Conservation (phyloP, 2,888 invertebrate genomes). For the Tipula vernalis region DNA sequence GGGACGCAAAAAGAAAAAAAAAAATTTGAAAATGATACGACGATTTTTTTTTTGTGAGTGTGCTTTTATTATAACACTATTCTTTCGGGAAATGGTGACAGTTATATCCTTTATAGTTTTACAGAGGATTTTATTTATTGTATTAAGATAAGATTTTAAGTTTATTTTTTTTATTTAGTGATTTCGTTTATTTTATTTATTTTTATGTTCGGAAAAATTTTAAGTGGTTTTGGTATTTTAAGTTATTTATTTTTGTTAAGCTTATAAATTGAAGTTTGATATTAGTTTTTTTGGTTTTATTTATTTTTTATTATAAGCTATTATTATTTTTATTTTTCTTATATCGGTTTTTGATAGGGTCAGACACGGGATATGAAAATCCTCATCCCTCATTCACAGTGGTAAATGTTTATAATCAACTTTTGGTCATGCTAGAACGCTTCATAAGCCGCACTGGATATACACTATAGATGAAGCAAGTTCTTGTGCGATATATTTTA, state of each 20-base stretch:
- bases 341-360: neutral
- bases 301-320: neutral
- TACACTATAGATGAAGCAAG: too few relatives aligned
- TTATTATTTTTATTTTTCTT: neutral
- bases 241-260: neutral
- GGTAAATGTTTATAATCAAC: too few relatives aligned
- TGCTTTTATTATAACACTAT: neutral
- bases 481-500: too few relatives aligned
- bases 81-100: slow-evolving; percentile 9
- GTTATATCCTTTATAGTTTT: slow-evolving; percentile 8
- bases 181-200: neutral
- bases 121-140: neutral
- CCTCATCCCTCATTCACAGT: too few relatives aligned
- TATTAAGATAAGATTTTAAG: slow-evolving; percentile 6
- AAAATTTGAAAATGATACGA: neutral
- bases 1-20: neutral
- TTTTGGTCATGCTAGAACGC: too few relatives aligned
- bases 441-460: too few relatives aligned
- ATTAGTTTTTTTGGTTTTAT: neutral
- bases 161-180: neutral
- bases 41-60: neutral
- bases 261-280: neutral
- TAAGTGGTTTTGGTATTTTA: neutral
- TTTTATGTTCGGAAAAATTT: neutral
- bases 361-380: neutral